Evolutionary conservation across 1,140 invertebrate genomes (phyloP), one percentile per base, ranked within the genome.

Genomic region (Lucilia sericata): DNA sequence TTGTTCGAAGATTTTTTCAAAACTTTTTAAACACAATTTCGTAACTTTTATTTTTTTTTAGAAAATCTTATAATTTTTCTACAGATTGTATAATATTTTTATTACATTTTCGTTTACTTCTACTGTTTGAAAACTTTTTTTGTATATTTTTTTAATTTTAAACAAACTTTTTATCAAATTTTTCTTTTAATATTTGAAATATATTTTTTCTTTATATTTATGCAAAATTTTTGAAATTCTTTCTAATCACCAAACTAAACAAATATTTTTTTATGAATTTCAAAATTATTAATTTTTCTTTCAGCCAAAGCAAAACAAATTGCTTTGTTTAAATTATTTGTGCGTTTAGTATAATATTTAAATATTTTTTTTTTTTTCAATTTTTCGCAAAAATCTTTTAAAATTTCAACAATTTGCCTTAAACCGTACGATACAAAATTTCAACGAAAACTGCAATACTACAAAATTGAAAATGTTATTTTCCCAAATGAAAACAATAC

Each of bases 381-480:
- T 82, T 70, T 82, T 70, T 82, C 21, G 7, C 19, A 51, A 49
- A 9, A 47, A 13, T 51, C 25, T 51, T 51, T 78, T 51, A 49
- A 14, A 78, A 47, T 78, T 78, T 19, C 36, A 70, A 70, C 65
- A 70, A 78, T 47, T 78, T 78, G 34, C 36, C 36, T 30, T 30
- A 25, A 49, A 51, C 76, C 42, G 34, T 51, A 42, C 42, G 36
- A 36, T 51, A 80, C 76, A 47, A 49, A 80, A 80, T 80, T 49
- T 80, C 76, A 80, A 80, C 76, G 76, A 80, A 80, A 80, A 80
- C 76, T 80, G 76, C 76, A 80, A 42, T 36, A 36, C 34, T 17
- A 76, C 30, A 30, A 17, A 12, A 55, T 55, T n/a, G 51, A 55
- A 55, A 55, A 14, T 12, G 17, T 14, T 55, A 17, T 55, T 55